phyloP scores from a whole-genome alignment of 2,888 invertebrate species.

The Phyllotreta striolata region DNA sequence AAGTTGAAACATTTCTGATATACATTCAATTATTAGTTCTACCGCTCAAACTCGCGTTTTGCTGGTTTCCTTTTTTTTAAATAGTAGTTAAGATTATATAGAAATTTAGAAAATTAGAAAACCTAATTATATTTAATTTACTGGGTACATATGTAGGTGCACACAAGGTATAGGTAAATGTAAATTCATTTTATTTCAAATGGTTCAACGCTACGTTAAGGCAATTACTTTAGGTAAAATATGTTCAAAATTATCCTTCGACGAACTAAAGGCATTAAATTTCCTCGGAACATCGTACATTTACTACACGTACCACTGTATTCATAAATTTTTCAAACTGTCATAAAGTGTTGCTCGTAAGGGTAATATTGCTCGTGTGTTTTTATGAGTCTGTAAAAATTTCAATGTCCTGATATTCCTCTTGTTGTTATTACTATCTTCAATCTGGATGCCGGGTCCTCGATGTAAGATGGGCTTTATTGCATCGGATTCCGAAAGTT shows the following conservation, averaged over 20 bases:
- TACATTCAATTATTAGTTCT: slow-evolving; percentile 7
- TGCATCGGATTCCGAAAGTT: slow-evolving; percentile 18
- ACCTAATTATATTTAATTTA: no score
- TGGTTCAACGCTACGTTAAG: neutral
- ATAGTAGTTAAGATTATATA: no score
- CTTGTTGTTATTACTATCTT: slow-evolving; percentile 28
- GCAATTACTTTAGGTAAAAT: neutral
- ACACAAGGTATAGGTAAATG: no score
- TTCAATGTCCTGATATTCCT: slow-evolving; percentile 26
- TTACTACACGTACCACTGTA: slow-evolving; percentile 30
- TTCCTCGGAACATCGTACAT: slow-evolving; percentile 27
- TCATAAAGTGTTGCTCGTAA: slow-evolving; percentile 49
- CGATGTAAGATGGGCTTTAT: slow-evolving; percentile 20
- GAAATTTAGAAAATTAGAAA: no score
- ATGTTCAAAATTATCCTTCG: slow-evolving; percentile 1
- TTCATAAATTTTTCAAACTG: slow-evolving; percentile 50
- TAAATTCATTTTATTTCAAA: no score
- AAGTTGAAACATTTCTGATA: slow-evolving; percentile 7
- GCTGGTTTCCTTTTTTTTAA: no score
- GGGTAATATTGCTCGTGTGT: slow-evolving; percentile 46
- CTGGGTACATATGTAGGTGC: no score
- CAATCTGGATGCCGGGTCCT: slow-evolving; percentile 24
- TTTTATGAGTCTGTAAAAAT: slow-evolving; percentile 45
- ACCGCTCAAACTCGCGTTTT: no score
- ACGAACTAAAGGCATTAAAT: slow-evolving; percentile 18